phyloP scores from a whole-genome alignment of 2,113 vertebrate genomes.

The Pygoscelis antarcticus region DNA sequence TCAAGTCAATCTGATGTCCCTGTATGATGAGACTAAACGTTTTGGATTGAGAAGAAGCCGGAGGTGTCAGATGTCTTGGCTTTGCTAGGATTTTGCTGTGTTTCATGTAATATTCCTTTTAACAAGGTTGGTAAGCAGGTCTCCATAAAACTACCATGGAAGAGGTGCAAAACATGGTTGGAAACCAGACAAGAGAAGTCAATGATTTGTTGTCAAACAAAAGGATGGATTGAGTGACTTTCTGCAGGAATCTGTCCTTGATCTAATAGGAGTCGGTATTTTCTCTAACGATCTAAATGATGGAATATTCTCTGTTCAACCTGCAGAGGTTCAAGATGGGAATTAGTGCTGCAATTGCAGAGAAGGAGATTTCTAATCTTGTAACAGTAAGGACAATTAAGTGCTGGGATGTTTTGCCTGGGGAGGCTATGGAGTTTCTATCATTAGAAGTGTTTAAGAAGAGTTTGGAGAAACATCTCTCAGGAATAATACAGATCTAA shows the following conservation, averaged over 20 bases:
- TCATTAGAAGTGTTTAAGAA: neutral
- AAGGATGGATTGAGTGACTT: constrained; percentile 53
- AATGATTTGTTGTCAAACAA: constrained; percentile 13
- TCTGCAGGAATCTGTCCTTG: constrained; percentile 31
- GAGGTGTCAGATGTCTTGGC: neutral
- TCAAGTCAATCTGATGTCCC: neutral
- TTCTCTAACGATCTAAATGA: constrained; percentile 25
- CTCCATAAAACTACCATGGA: neutral
- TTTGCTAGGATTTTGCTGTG: neutral
- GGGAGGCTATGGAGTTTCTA: neutral
- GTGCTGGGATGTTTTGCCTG: neutral
- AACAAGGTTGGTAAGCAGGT: neutral
- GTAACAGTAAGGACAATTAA: neutral
- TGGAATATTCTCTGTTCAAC: neutral
- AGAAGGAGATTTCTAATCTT: neutral
- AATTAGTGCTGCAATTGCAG: constrained; percentile 11
- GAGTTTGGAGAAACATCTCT: neutral
- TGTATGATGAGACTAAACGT: neutral
- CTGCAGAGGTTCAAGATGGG: neutral
- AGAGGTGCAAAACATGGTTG: neutral
- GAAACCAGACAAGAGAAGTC: constrained; percentile 25
- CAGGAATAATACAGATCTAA: neutral
- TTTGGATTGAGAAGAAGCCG: neutral
- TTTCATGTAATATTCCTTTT: neutral
- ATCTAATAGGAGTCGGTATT: constrained; percentile 18